Percentiles rank a stretch among this genome's conserved stretches.
Conservation (phyloP, 1,140 invertebrate genomes). For the Mactra quadrangularis region DNA sequence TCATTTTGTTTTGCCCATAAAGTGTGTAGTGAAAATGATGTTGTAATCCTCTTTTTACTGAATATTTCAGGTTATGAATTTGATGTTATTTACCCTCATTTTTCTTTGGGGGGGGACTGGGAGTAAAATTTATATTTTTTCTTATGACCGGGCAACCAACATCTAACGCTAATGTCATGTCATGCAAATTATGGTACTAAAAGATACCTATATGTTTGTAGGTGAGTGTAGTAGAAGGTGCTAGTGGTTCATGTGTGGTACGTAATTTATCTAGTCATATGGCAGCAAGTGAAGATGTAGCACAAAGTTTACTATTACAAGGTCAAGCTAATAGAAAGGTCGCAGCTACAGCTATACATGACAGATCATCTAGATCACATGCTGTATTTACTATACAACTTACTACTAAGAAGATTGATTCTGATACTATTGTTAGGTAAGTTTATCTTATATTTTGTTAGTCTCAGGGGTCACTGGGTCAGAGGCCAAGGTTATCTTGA, state of each 20-base stretch:
- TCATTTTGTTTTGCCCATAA: too few species aligned
- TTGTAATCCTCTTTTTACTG: too few species aligned
- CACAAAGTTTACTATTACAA: constrained; percentile 86
- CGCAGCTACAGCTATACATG: constrained; percentile 84
- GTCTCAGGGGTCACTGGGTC: background rate
- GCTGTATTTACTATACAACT: constrained; percentile 88
- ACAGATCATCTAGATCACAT: constrained; percentile 87
- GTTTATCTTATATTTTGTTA: constrained; percentile 21
- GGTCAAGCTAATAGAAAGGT: constrained; percentile 87
- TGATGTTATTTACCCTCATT: too few species aligned
- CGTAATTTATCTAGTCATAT: constrained; percentile 86
- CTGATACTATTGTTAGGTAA: constrained; percentile 83
- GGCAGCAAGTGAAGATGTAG: constrained; percentile 86
- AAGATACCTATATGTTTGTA: too few species aligned
- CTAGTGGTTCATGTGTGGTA: constrained; percentile 85
- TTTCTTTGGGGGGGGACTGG: too few species aligned
- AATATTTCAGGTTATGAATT: too few species aligned
- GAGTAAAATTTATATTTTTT: too few species aligned
- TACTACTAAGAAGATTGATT: constrained; percentile 83
- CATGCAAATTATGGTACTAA: too few species aligned
- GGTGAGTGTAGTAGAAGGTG: constrained; percentile 86
- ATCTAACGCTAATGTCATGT: too few species aligned
- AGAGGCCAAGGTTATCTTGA: background rate
- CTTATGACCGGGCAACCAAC: too few species aligned
- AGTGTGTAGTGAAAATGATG: too few species aligned